phyloP scores from a whole-genome alignment of 2,888 invertebrate species.

The Melanophora roralis region DNA sequence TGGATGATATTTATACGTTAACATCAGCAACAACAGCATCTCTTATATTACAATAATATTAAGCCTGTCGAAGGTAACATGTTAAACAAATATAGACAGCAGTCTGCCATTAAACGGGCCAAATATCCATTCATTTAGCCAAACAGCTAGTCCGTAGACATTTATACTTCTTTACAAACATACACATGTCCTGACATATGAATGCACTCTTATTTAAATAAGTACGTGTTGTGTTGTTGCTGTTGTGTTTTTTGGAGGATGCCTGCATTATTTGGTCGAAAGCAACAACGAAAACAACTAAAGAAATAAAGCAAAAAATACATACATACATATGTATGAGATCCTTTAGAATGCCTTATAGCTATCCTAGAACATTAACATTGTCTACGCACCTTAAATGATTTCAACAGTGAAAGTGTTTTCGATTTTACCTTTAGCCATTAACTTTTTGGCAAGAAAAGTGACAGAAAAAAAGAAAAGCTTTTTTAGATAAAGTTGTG shows the following conservation, averaged over 20 bases:
- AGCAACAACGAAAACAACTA: not conserved
- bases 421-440: slow-evolving; percentile 15
- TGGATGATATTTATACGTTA: slow-evolving; percentile 50
- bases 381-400: slow-evolving; percentile 46
- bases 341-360: slow-evolving; percentile 27
- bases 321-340: not conserved
- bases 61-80: slow-evolving; percentile 60
- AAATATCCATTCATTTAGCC: slow-evolving; percentile 29
- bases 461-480: slow-evolving; percentile 2
- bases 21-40: slow-evolving; percentile 13
- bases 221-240: slow-evolving; percentile 20
- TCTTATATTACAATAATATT: slow-evolving; percentile 41
- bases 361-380: slow-evolving; percentile 9
- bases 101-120: slow-evolving; percentile 48
- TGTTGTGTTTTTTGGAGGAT: not conserved
- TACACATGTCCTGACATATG: slow-evolving; percentile 21
- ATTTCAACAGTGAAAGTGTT: slow-evolving; percentile 46
- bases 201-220: slow-evolving; percentile 41
- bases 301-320: not conserved
- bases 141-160: slow-evolving; percentile 44
- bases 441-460: slow-evolving; percentile 28
- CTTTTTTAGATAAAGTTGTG: not conserved
- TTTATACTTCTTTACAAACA: slow-evolving; percentile 10
- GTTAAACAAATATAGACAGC: slow-evolving; percentile 67
- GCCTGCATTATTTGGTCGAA: slow-evolving; percentile 17